A percentile compares a stretch with the other conserved stretches of the same genome.
phyloP scores from a whole-genome alignment of 2,888 invertebrate species.

The Synergus gifuensis region DNA sequence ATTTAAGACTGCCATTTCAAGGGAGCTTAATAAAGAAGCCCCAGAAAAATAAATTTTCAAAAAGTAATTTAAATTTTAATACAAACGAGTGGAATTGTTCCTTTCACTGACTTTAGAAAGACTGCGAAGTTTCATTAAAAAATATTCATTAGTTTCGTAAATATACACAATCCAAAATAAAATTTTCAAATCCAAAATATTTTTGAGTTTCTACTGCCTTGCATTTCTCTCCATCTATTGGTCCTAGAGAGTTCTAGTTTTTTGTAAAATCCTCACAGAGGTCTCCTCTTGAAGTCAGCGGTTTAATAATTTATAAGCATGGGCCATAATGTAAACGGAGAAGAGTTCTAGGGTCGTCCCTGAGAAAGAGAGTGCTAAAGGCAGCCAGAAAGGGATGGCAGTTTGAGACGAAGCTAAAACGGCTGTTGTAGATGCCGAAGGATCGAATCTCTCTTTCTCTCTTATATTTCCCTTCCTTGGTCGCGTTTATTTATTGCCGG shows the following conservation, averaged over 20 bases:
- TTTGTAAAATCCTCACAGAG: neutral
- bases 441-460: conserved; percentile 48
- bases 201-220: neutral
- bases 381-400: conserved; percentile 39
- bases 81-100: neutral
- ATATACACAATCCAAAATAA: neutral
- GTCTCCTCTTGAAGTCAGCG: neutral
- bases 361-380: conserved; percentile 22
- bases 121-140: neutral
- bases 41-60: neutral
- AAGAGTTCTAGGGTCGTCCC: conserved; percentile 1
- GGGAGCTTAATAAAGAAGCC: conserved; percentile 1
- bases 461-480: conserved; percentile 56
- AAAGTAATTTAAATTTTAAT: neutral
- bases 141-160: neutral
- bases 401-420: conserved; percentile 41
- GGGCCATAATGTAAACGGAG: neutral
- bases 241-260: neutral
- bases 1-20: conserved; percentile 57
- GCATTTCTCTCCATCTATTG: neutral
- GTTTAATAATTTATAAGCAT: neutral
- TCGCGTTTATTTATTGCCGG: conserved; percentile 71
- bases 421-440: conserved; percentile 48
- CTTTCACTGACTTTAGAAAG: neutral
- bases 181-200: neutral